phyloP scores from a whole-genome alignment of 2,888 invertebrate species.

The Baronia brevicornis region DNA sequence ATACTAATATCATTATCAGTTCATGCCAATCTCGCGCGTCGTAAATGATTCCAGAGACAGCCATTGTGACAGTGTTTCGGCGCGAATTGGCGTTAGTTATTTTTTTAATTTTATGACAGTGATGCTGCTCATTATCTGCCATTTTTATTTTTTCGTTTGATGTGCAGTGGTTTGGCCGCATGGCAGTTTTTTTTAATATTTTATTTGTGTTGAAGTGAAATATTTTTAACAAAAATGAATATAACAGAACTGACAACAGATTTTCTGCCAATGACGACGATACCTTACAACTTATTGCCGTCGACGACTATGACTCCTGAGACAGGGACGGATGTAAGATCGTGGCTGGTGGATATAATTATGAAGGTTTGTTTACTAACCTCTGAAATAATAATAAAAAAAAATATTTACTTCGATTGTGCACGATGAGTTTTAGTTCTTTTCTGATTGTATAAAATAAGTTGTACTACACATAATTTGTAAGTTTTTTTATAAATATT shows the following conservation, averaged over 20 bases:
- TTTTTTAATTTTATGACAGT: no score
- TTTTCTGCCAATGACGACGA: slow-evolving; percentile 21
- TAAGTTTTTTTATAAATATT: no score
- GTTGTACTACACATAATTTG: no score
- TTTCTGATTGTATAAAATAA: slow-evolving; percentile 9
- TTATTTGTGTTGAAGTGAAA: slow-evolving; percentile 33
- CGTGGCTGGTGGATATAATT: slow-evolving; percentile 49
- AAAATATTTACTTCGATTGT: background rate
- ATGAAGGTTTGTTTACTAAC: slow-evolving; percentile 45
- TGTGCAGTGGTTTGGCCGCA: no score
- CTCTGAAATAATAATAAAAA: background rate
- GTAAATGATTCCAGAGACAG: no score
- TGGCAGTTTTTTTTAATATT: slow-evolving; percentile 31
- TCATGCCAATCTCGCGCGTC: no score
- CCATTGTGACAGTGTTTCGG: no score
- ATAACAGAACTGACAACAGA: slow-evolving; percentile 13
- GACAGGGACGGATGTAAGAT: slow-evolving; percentile 40
- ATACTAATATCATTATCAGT: slow-evolving; percentile 44
- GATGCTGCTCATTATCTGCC: no score
- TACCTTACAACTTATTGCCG: slow-evolving; percentile 21
- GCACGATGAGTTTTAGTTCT: background rate
- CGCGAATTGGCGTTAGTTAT: no score
- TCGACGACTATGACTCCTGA: slow-evolving; percentile 22
- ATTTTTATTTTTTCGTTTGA: no score
- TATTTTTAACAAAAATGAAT: slow-evolving; percentile 24